Conservation (phyloP, 2,888 invertebrate species). For the Cerastis rubricosa region DNA sequence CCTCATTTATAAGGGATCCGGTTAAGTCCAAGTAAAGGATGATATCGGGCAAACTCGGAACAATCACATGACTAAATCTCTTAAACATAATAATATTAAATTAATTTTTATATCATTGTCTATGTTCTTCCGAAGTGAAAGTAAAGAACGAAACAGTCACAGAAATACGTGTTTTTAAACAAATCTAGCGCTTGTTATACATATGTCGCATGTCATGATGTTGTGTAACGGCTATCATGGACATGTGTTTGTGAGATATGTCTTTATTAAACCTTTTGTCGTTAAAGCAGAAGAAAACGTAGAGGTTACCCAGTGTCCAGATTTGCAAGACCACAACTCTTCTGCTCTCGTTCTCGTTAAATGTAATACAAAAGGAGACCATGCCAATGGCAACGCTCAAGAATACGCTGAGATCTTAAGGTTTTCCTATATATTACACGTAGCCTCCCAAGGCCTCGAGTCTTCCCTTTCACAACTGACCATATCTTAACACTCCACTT, state of each 20-base stretch:
- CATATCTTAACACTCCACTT: not conserved
- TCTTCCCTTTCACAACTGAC: not conserved
- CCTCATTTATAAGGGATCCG: not conserved
- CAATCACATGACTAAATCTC: not conserved
- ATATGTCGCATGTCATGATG: not conserved
- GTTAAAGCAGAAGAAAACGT: not conserved
- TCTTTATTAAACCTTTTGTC: not conserved
- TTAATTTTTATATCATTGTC: not conserved
- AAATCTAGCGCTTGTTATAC: constrained; percentile 15
- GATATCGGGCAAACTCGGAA: not conserved
- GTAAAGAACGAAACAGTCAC: constrained; percentile 31
- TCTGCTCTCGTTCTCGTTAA: not conserved
- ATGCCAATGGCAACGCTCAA: not conserved
- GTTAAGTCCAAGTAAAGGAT: not conserved
- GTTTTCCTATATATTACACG: not conserved
- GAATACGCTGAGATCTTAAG: not conserved
- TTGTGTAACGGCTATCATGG: constrained; percentile 7
- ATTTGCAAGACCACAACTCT: not conserved
- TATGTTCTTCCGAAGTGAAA: constrained; percentile 35
- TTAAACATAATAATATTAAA: not conserved
- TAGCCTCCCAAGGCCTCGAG: not conserved
- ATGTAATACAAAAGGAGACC: not conserved
- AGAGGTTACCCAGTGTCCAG: too few species aligned
- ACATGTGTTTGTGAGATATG: not conserved
- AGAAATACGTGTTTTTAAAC: constrained; percentile 28